These are phyloP conservation scores for Linnaemya vulpina DNA, from an alignment of 2,888 invertebrate genomes.

Conservation along the genomic window DNA sequence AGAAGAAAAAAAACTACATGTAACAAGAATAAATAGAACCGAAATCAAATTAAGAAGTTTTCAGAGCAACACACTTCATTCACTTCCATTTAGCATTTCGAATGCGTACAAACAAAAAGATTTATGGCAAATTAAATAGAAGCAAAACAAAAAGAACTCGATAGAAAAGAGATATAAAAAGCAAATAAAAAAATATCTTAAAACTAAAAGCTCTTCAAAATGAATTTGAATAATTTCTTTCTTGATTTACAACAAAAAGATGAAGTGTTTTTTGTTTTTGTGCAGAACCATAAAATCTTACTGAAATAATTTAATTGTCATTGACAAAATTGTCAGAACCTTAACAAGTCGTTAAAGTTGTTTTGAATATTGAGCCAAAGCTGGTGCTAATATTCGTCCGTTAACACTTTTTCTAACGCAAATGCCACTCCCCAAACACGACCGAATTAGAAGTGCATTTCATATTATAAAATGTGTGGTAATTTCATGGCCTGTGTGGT, in stretches of 20 bases:
- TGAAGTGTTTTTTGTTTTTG: neutral
- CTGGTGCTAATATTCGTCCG: neutral
- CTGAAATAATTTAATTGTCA: neutral
- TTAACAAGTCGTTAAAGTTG: neutral
- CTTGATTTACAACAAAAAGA: neutral
- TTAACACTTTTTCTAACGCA: neutral
- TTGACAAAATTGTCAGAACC: neutral
- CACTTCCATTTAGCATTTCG: neutral
- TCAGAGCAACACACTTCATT: neutral
- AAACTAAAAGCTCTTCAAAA: neutral
- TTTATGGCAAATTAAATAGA: neutral
- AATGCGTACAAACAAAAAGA: neutral
- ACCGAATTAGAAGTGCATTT: constrained; percentile 1
- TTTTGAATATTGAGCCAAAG: neutral
- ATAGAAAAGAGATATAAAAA: neutral
- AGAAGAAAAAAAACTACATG: too few relatives aligned
- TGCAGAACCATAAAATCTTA: neutral
- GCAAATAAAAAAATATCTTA: neutral
- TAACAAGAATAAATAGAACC: neutral
- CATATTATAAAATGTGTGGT: neutral
- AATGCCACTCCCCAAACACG: neutral
- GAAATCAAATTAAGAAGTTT: neutral
- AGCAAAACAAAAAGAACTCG: neutral
- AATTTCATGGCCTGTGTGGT: neutral
- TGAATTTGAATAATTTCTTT: neutral